Evolutionary conservation across 2,113 vertebrate species (phyloP).

Genomic region (Apteryx owenii): DNA sequence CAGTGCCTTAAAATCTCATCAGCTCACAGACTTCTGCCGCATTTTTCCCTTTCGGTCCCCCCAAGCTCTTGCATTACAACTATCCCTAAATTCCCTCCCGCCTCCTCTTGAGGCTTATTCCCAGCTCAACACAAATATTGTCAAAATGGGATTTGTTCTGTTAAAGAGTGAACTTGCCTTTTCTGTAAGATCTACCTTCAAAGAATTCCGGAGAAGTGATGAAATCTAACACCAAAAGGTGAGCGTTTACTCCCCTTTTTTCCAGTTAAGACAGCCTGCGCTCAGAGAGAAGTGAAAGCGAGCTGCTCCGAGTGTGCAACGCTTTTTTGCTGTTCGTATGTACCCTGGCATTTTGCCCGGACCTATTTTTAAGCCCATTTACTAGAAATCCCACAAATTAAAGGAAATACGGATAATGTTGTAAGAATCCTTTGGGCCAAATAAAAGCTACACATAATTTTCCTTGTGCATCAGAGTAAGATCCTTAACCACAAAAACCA

Average conservation of each 20-base stretch:
- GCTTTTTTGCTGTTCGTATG: constrained; percentile 64
- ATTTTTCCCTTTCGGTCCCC: background rate
- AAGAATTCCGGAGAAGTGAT: background rate
- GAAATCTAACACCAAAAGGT: background rate
- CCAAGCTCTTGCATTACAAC: background rate
- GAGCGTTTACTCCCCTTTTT: background rate
- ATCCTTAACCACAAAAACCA: constrained; percentile 73
- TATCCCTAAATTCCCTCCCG: background rate
- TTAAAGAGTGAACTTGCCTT: background rate
- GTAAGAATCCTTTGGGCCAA: constrained; percentile 80
- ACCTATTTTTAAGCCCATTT: constrained; percentile 86
- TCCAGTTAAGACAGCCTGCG: background rate
- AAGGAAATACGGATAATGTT: constrained; percentile 83
- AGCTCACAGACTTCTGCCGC: background rate
- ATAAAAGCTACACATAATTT: constrained; percentile 70
- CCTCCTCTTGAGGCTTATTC: background rate
- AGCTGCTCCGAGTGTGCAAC: constrained; percentile 17
- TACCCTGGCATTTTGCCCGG: constrained; percentile 77
- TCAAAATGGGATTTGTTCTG: accelerated
- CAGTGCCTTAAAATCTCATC: background rate
- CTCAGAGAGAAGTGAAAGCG: constrained; percentile 59
- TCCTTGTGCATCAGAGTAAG: constrained; percentile 60
- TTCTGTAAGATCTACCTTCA: background rate
- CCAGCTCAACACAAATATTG: background rate
- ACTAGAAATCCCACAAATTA: constrained; percentile 86